Evolutionary conservation across 2,797 vertebrate genomes (phyloP), one percentile per base, ranked within the genome.

Genomic region (Leptoclinus maculatus): DNA sequence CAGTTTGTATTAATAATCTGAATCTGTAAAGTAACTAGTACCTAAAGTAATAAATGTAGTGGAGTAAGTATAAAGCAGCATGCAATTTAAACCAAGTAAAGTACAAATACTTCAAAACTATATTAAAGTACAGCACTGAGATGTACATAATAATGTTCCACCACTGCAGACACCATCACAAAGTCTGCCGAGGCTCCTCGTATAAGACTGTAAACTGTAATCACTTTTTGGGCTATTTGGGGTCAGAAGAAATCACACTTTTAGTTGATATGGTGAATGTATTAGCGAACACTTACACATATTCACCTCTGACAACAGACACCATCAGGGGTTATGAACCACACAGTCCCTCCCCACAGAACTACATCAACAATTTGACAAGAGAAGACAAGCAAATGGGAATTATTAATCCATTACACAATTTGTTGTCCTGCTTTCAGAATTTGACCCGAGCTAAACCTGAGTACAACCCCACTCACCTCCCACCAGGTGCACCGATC

Each of bases 381-480:
- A 49, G 66, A 3, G 43, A 27, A 58, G 21, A 7, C 11, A 51
- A 38, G 19, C 1, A 1, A n/a, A 34, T 8, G 17, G 16, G 29
- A 43, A 53, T 81, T 59, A 32, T 54, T 65, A 19, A 7, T 3
- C 19, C 17, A 45, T 23, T 38, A 19, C 16, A 25, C 57, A 39
- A 21, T 47, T 11, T 70, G 45, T 43, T 74, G 53, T 38, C 71
- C 62, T 66, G 45, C 58, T 32, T 56, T 58, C 32, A 76, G 25
- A 51, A 17, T 65, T 6, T 74, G 65, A 74, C 77, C 71, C n/a
- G 0, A 43, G 39, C 3, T 64, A 38, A 71, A 66, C 29, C 32
- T 23, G 21, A 32, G 5, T 51, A 68, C 27, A 21, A 65, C 45
- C 57, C 41, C 34, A 0, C 6, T 72, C 54, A 76, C 62, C 47